These are phyloP conservation scores for Cataglyphis rosenhaueri DNA, from an alignment of 2,888 invertebrate species.

Conservation along the genomic window DNA sequence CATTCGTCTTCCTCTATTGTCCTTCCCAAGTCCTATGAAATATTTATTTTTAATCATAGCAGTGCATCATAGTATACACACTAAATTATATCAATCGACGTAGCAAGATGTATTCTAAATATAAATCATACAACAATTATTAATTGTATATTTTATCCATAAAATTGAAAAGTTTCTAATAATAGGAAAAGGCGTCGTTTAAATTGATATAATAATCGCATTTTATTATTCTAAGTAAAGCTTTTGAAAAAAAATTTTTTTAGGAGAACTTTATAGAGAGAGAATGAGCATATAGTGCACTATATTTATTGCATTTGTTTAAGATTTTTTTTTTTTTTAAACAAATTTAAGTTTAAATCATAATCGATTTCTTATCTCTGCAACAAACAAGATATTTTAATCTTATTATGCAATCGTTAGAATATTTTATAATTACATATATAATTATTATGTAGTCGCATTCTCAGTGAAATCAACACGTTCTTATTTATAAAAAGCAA, in stretches of 20 bases:
- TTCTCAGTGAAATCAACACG: background rate
- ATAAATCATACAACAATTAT: background rate
- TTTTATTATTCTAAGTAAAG: background rate
- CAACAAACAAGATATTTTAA: background rate
- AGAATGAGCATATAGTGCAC: background rate
- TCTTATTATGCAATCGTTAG: background rate
- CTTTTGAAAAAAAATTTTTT: background rate
- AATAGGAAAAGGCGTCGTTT: background rate
- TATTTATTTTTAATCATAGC: slow-evolving; percentile 8
- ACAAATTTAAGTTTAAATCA: background rate
- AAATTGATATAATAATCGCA: background rate
- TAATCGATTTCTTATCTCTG: background rate
- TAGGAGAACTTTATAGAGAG: background rate
- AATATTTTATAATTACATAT: background rate
- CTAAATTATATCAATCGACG: background rate
- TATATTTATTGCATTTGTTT: background rate
- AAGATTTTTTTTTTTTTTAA: background rate
- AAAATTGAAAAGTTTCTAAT: background rate
- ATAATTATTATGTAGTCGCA: background rate
- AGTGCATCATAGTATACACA: background rate
- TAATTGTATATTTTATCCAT: background rate
- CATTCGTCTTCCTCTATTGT: slow-evolving; percentile 59
- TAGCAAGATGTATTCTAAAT: slow-evolving; percentile 1
- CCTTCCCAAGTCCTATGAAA: slow-evolving; percentile 20
- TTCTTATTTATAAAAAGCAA: background rate